Percentiles rank a stretch among this genome's conserved stretches.
phyloP scores from a whole-genome alignment of 1,140 invertebrate species.

The Tenebrio molitor region DNA sequence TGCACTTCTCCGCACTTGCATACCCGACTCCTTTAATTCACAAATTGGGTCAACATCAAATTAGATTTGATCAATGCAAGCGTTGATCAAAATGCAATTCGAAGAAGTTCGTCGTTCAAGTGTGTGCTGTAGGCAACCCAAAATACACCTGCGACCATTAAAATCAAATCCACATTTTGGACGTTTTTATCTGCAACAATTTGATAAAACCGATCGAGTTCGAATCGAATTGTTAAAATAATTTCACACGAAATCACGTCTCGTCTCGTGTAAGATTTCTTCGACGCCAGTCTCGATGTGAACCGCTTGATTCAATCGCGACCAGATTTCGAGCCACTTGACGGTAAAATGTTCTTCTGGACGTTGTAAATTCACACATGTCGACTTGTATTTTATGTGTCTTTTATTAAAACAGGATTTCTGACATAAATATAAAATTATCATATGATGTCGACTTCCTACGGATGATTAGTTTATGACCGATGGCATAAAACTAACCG shows the following conservation, averaged over 20 bases:
- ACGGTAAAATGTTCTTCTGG: neutral
- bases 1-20: too few species aligned
- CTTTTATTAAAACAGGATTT: constrained; percentile 27
- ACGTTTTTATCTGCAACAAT: too few species aligned
- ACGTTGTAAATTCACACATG: constrained; percentile 6
- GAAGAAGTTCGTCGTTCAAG: too few species aligned
- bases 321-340: neutral
- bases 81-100: too few species aligned
- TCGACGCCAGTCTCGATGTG: constrained; percentile 22
- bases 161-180: too few species aligned
- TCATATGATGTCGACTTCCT: constrained; percentile 9
- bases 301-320: neutral
- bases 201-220: too few species aligned
- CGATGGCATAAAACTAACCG: neutral
- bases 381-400: neutral
- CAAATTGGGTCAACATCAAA: too few species aligned
- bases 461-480: neutral
- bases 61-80: too few species aligned
- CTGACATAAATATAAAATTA: neutral
- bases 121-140: too few species aligned
- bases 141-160: too few species aligned
- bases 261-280: constrained; percentile 6
- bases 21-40: too few species aligned
- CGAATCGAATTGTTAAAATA: constrained; percentile 5
- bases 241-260: constrained; percentile 6